These are phyloP conservation scores for Bombus affinis DNA, from an alignment of 1,140 invertebrate species.

Conservation along the genomic window DNA sequence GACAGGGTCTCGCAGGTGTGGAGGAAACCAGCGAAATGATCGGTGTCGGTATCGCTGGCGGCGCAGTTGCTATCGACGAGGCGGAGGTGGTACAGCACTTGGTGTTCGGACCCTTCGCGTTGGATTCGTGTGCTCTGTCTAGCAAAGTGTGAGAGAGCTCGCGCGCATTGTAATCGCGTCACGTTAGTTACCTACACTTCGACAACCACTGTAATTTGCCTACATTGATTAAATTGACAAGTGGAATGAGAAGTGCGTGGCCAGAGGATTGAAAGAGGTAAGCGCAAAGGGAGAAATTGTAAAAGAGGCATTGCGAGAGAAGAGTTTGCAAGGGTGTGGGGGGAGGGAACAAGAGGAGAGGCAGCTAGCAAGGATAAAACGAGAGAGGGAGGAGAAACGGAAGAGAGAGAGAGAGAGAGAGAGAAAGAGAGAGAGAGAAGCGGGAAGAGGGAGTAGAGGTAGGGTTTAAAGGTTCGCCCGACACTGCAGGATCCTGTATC, in stretches of 20 bases:
- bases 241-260: constrained; percentile 61
- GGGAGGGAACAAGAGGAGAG: constrained; percentile 26
- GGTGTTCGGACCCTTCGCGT: constrained; percentile 44
- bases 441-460: constrained; percentile 8
- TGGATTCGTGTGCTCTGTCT: constrained; percentile 11
- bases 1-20: constrained; percentile 18
- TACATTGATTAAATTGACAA: constrained; percentile 78
- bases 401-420: not conserved
- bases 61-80: constrained; percentile 21
- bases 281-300: constrained; percentile 39
- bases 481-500: constrained; percentile 51
- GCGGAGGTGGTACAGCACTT: constrained; percentile 8
- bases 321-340: not conserved
- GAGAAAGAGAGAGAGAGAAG: not conserved
- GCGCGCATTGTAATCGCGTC: constrained; percentile 76
- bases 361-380: constrained; percentile 13
- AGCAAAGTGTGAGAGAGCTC: constrained; percentile 47
- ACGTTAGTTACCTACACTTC: constrained; percentile 74
- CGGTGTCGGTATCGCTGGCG: constrained; percentile 27
- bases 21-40: constrained; percentile 24
- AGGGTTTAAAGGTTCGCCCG: constrained; percentile 61
- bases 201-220: constrained; percentile 75
- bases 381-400: no score
- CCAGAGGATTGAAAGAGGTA: constrained; percentile 50
- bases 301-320: constrained; percentile 28